phyloP scores from a whole-genome alignment of 2,797 vertebrate genomes.

The Xyrichtys novacula region DNA sequence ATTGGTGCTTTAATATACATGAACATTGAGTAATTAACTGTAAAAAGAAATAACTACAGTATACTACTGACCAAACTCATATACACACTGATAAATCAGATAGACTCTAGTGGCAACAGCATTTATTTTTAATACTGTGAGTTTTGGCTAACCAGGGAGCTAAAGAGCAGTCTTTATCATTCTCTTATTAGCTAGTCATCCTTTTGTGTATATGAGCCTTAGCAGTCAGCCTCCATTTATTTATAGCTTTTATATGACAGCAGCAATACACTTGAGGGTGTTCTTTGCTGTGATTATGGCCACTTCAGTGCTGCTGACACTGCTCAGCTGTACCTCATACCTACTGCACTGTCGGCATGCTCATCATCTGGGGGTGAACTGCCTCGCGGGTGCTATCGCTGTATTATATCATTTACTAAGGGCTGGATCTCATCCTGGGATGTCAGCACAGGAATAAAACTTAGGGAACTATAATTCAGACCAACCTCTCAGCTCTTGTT shows the following conservation, averaged over 20 bases:
- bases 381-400: conserved; percentile 32
- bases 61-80: neutral
- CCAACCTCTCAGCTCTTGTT: conserved; percentile 23
- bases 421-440: conserved; percentile 40
- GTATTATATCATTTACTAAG: conserved; percentile 42
- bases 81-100: neutral
- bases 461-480: conserved; percentile 39
- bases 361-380: conserved; percentile 35
- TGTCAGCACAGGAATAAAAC: conserved; percentile 44
- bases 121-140: neutral
- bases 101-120: neutral
- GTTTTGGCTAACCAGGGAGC: neutral
- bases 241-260: conserved; percentile 31
- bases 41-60: too few species aligned
- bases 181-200: conserved; percentile 22
- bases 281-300: conserved; percentile 42
- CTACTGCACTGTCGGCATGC: conserved; percentile 8
- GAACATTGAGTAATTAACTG: too few species aligned
- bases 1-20: too few species aligned
- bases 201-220: neutral
- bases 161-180: neutral
- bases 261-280: conserved; percentile 25
- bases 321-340: conserved; percentile 44
- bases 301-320: conserved; percentile 43
- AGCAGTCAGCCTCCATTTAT: conserved; percentile 19